Base-by-base conservation (phyloP, 1,140 invertebrate species). In the Bombyx mandarina region DNA sequence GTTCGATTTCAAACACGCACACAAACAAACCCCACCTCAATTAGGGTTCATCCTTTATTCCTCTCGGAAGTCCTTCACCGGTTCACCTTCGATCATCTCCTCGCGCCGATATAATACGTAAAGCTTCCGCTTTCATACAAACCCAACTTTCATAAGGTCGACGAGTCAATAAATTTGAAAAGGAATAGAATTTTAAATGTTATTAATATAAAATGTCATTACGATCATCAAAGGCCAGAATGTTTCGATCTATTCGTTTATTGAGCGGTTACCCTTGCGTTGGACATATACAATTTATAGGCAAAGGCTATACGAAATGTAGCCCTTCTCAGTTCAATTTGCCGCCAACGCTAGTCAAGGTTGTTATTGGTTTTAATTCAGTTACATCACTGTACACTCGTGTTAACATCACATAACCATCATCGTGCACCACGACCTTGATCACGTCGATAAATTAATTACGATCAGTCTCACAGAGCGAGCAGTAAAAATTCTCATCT, bases 261-360 rank as follows among this genome's bases (percentile, higher is more conserved):
- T 84, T 77, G 77, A 64, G 77, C 67, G 57, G 78, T 84, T 84
- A 78, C 78, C 81, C 82, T 86, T 84, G 78, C 68, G 65, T 70
- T 62, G 60, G 59, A 69, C 73, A 64, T 71, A 76, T 73, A 65
- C 62, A 49, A 72, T 65, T 62, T 65, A 66, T 65, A 63, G 47
- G 51, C 63, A 54, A 56, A 35, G 26, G 26, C 26, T 35, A 63
- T 61, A 54, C 58, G 12, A 10, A 47, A 18, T 55, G 35, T 18
- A 58, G 58, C 66, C 71, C 69, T 71, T 71, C 44, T 44, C 10
- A 12, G 43, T 51, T 51, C 12, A 18, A 18, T 18, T 18, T 18
- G 12, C 12, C 7, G 59, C 56, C 62, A 54, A 54, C 47, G 54
- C 57, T n/a, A 43, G 26, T 51, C 42, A 43, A 53, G 56, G 42